phyloP scores from a whole-genome alignment of 2,797 vertebrate genomes.

The Odontamblyopus lacepedii region DNA sequence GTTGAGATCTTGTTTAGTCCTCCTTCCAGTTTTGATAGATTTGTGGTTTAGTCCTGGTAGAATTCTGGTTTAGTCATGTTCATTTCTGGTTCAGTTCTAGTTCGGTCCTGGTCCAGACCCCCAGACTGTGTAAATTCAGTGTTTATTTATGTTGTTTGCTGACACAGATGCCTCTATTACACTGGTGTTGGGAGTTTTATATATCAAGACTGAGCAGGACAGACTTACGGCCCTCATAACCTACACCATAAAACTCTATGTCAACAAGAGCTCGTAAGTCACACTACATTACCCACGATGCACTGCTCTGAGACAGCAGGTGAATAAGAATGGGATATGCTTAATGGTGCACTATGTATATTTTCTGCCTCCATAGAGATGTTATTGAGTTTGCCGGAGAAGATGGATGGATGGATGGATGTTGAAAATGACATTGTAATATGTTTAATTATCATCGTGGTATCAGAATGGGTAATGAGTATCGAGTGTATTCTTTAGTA shows the following conservation, averaged over 20 bases:
- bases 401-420: too few relatives aligned
- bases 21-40: not conserved
- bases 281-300: constrained; percentile 8
- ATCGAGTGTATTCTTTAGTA: too few relatives aligned
- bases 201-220: not conserved
- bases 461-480: too few relatives aligned
- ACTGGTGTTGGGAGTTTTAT: not conserved
- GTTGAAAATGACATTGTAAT: too few relatives aligned
- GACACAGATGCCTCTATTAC: not conserved
- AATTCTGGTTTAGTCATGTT: not conserved
- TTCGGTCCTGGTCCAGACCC: not conserved
- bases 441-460: too few relatives aligned
- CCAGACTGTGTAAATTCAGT: not conserved
- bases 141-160: not conserved
- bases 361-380: too few relatives aligned
- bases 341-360: too few relatives aligned
- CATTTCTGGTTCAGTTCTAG: not conserved
- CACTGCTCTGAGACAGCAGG: not conserved
- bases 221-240: not conserved
- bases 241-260: not conserved
- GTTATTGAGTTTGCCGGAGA: too few relatives aligned
- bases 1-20: too few relatives aligned
- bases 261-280: constrained; percentile 10
- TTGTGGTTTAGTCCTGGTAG: not conserved
- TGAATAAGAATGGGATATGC: not conserved